A percentile compares a stretch with the other conserved stretches of the same genome.
These are phyloP conservation scores for Danio aesculapii DNA, from an alignment of 2,797 vertebrate genomes.

Conservation along the genomic window DNA sequence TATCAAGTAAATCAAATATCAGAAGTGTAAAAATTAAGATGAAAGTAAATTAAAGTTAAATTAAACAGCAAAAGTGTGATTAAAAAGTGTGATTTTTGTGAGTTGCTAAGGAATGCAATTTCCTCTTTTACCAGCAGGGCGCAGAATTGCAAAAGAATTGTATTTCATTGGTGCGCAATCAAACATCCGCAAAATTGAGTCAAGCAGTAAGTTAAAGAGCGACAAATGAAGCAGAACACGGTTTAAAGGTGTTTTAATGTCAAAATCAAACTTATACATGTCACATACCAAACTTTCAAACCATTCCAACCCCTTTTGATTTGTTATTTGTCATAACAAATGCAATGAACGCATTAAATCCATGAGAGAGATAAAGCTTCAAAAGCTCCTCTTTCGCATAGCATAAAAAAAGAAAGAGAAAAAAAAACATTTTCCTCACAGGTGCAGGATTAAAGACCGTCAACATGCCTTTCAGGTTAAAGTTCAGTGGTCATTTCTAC, in stretches of 20 bases:
- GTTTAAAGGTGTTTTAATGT: slow-evolving; percentile 82
- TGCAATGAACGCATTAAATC: slow-evolving; percentile 78
- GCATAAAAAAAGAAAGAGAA: slow-evolving; percentile 71
- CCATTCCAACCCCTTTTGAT: slow-evolving; percentile 64
- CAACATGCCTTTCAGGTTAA: slow-evolving; percentile 83
- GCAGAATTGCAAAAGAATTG: slow-evolving; percentile 23
- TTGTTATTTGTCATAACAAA: slow-evolving; percentile 74
- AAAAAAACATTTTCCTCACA: slow-evolving; percentile 64
- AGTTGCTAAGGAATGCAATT: background rate
- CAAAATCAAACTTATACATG: slow-evolving; percentile 83
- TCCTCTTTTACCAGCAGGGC: slow-evolving; percentile 29
- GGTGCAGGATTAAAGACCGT: slow-evolving; percentile 82
- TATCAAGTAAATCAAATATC: too few species aligned
- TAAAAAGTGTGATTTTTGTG: background rate
- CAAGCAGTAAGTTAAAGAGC: background rate
- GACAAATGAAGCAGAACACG: slow-evolving; percentile 12
- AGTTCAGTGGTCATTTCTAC: slow-evolving; percentile 76
- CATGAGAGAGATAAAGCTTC: slow-evolving; percentile 66
- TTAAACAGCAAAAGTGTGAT: background rate
- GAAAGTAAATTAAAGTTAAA: background rate
- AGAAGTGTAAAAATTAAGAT: background rate
- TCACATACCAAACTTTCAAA: slow-evolving; percentile 80
- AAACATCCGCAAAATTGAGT: background rate
- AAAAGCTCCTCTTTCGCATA: slow-evolving; percentile 67
- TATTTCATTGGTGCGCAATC: background rate